Evolutionary conservation across 2,888 invertebrate genomes (phyloP), one percentile per base, ranked within the genome.

Genomic region (Mamestra brassicae): DNA sequence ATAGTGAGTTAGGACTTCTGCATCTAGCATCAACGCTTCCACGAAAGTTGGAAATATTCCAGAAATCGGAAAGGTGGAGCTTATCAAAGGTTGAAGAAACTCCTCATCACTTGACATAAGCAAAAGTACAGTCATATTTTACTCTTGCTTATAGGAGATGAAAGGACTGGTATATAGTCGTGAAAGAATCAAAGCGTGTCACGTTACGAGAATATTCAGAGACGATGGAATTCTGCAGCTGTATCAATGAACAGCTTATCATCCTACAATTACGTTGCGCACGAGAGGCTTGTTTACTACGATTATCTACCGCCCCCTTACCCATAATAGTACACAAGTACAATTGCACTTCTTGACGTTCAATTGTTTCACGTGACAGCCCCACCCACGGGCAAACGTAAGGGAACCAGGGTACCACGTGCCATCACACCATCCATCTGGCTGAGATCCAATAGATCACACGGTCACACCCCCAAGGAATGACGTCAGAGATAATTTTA

Each of bases 391-490:
- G 54, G 68, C 76, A 80, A 74, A 81, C 79, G 80, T 58, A 50
- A 50, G 38, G 83, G 78, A 71, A 69, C 74, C 81, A 78, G 76
- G 73, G 60, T 61, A 74, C 86, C 90, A 90, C 90, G 89, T 89
- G 89, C 75, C 45, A 64, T 84, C 80, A 76, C 70, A 69, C 84
- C 84, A 85, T 57, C 6, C 5, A 72, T 42, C 66, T 79, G 86
- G 85, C 83, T 69, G 11, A 70, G 54, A 67, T 86, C 90, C 90
- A 90, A 88, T 65, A 89, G 74, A 71, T 83, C 76, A 85, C 85
- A 84, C 87, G 84, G 90, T 90, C 92, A 93, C 92, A 92, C 92
- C 93, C 90, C 86, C 87, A 74, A 72, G 45, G 36, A 15, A 67
- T 85, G 82, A 90, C 89, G 88, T 89, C 81, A 81, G 17, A 50